phyloP scores from a whole-genome alignment of 2,113 vertebrate genomes.

The Elephantulus edwardii region DNA sequence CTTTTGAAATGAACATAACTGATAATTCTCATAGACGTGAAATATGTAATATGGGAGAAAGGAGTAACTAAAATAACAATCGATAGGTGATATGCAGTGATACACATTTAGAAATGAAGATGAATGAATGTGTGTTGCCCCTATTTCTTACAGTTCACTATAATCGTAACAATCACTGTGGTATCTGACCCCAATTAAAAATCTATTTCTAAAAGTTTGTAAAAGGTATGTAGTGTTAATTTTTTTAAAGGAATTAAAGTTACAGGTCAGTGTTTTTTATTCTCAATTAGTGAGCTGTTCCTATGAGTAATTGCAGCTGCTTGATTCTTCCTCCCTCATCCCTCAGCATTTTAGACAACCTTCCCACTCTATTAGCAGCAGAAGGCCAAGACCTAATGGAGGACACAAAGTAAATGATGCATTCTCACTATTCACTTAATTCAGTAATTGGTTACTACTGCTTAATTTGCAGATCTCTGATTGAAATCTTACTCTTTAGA shows the following conservation, averaged over 20 bases:
- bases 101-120: neutral
- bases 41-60: neutral
- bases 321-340: neutral
- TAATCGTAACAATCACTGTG: neutral
- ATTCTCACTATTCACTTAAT: slow-evolving; percentile 60
- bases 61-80: neutral
- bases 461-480: slow-evolving; percentile 78
- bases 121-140: neutral
- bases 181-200: neutral
- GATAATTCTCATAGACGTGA: neutral
- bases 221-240: neutral
- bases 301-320: neutral
- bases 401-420: slow-evolving; percentile 71
- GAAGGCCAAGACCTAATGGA: slow-evolving; percentile 55
- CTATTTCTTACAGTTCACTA: neutral
- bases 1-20: neutral
- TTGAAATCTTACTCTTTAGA: slow-evolving; percentile 66
- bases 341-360: slow-evolving; percentile 6
- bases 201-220: neutral
- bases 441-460: slow-evolving; percentile 70
- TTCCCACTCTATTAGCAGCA: slow-evolving; percentile 54
- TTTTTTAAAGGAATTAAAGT: neutral
- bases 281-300: neutral
- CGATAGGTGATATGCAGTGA: neutral
- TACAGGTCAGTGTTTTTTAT: neutral